Evolutionary conservation across 2,888 invertebrate genomes (phyloP), one percentile per base, ranked within the genome.

Genomic region (Ophioninae sp.): DNA sequence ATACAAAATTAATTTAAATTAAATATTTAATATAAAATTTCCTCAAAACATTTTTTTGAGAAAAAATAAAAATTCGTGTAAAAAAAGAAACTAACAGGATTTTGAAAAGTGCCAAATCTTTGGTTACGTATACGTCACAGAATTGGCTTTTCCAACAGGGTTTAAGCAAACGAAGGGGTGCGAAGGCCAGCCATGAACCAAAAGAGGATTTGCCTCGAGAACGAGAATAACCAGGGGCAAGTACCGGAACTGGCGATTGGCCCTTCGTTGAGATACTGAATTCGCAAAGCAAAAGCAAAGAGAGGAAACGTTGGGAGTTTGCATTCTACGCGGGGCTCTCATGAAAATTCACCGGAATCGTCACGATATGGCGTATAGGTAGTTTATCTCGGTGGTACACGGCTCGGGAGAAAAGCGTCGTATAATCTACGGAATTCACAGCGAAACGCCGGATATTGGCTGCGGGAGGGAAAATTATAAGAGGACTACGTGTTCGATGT

Each of bases 401-500:
- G 58, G 64, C 59, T 39, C 65, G 56, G 10, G 17, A 67, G 20
- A 61, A 56, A 51, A 59, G 56, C 51, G 68, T 22, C 44, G 58
- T 58, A 77, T 77, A 77, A 83, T 67, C 68, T 77, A 73, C 67
- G 77, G 58, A 83, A 83, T 83, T 83, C 83, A 83, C 79, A 79
- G 64, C 58, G 44, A 83, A 77, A 69, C 65, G 72, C 13, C 41
- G 13, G 13, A 51, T 51, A 37, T 51, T 37, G 37, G 61, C 68
- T 58, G 22, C 5, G 23, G 68, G n/a, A 68, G 20, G 23, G 30
- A 37, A 23, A 30, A n/a, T 79, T 83, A 77, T 69, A 77, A 83
- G 80, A 67, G 73, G 75, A 56, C 72, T 80, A 83, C 83, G 83
- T 83, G 83, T 77, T n/a, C 79, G 77, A 83, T 83, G 80, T 83